Conservation (phyloP, 37 sponge, comb jelly and placozoan genomes). For the Ephydatia muelleri region DNA sequence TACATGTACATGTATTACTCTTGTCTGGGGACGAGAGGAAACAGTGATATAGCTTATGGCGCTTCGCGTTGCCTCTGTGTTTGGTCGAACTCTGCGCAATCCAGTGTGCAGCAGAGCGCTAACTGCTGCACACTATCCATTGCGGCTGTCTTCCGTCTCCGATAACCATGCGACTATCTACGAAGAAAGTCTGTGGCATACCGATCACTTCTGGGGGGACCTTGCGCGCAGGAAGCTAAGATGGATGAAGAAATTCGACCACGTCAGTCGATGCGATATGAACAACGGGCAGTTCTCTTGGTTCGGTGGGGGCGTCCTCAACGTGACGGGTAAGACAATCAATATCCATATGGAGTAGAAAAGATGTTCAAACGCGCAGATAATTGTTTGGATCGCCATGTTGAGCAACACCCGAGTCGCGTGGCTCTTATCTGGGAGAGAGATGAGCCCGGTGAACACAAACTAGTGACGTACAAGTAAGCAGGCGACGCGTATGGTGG, state of each 20-base stretch:
- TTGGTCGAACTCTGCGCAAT: neutral
- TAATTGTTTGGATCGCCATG: constrained; percentile 89
- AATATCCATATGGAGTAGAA: neutral
- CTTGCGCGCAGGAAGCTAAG: constrained; percentile 70
- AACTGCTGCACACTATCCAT: constrained; percentile 8
- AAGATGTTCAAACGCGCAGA: constrained; percentile 31
- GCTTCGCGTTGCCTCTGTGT: neutral
- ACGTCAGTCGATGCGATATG: constrained; percentile 80
- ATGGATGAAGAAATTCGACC: constrained; percentile 83
- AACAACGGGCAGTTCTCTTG: constrained; percentile 72
- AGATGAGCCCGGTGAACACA: constrained; percentile 83
- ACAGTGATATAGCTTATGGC: neutral
- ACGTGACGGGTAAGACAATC: constrained; percentile 78
- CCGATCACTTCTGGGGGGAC: constrained; percentile 88
- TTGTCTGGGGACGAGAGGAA: neutral
- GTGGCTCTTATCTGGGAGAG: constrained; percentile 91
- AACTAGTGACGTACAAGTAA: constrained; percentile 85
- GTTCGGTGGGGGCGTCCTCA: constrained; percentile 87
- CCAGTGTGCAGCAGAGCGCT: neutral
- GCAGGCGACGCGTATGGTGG: neutral
- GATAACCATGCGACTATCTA: constrained; percentile 66
- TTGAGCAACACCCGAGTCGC: constrained; percentile 60
- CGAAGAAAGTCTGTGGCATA: constrained; percentile 74
- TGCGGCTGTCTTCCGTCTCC: constrained; percentile 49
- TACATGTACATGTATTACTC: neutral